Conservation (phyloP, 2,888 invertebrate species). For the Ophion costatus region DNA sequence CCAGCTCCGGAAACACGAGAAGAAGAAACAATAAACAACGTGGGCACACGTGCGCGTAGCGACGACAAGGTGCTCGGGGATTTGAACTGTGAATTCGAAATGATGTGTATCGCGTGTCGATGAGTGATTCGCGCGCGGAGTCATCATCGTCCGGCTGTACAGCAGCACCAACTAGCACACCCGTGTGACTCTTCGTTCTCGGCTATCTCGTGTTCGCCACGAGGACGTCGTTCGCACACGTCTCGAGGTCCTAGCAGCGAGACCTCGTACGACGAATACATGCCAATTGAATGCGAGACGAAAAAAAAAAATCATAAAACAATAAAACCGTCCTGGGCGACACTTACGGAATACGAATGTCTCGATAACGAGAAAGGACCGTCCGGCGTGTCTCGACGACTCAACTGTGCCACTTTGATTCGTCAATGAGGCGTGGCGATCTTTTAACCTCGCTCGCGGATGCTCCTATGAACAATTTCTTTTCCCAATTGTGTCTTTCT, state of each 20-base stretch:
- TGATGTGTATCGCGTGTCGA: conserved; percentile 42
- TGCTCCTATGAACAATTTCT: no score
- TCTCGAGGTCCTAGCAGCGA: conserved; percentile 30
- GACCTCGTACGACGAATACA: conserved; percentile 48
- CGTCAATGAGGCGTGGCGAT: no score
- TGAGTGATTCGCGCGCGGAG: conserved; percentile 31
- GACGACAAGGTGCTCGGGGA: conserved; percentile 22
- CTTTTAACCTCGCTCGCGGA: no score
- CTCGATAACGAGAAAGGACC: not conserved
- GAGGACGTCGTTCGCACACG: conserved; percentile 36
- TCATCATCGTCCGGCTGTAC: not conserved
- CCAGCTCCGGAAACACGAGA: not conserved
- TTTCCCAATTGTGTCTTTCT: no score
- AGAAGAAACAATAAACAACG: not conserved
- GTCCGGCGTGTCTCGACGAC: not conserved
- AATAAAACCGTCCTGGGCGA: not conserved
- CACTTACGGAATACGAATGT: not conserved
- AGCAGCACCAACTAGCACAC: not conserved
- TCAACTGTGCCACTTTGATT: no score
- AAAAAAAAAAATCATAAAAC: not conserved
- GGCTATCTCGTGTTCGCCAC: conserved; percentile 2
- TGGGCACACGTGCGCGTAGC: not conserved
- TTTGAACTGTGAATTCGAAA: conserved; percentile 52
- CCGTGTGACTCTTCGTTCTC: conserved; percentile 36
- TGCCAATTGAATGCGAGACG: conserved; percentile 13